Conservation (phyloP, 1,140 invertebrate genomes). For the Elymnias hypermnestra region DNA sequence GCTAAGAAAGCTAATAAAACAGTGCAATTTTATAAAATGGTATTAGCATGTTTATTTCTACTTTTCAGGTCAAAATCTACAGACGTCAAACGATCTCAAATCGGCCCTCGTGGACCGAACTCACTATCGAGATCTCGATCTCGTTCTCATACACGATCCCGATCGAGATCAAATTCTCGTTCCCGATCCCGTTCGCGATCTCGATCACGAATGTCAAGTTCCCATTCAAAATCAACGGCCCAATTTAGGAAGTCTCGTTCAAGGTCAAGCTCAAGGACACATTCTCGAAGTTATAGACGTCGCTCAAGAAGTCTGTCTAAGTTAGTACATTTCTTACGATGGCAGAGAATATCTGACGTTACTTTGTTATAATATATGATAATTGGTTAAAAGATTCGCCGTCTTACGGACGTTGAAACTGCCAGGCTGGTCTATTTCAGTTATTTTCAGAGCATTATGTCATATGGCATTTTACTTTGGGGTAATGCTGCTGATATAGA, state of each 20-base stretch:
- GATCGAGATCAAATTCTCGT: conserved; percentile 18
- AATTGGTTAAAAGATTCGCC: no score
- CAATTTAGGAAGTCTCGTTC: conserved; percentile 18
- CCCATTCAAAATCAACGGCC: conserved; percentile 34
- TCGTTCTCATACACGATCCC: conserved; percentile 8
- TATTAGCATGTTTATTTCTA: no score
- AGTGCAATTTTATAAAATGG: background rate
- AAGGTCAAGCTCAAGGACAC: conserved; percentile 18
- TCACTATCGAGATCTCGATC: conserved; percentile 17
- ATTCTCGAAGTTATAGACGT: conserved; percentile 24
- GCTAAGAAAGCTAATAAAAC: no score
- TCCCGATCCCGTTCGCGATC: conserved; percentile 20
- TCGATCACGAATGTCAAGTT: conserved; percentile 22
- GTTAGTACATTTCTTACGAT: conserved; percentile 52
- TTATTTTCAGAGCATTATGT: no score
- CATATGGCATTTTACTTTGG: no score
- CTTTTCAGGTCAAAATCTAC: conserved; percentile 17
- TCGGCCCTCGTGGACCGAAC: conserved; percentile 23
- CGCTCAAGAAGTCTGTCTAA: conserved; percentile 48
- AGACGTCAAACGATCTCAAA: conserved; percentile 12
- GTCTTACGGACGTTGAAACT: no score
- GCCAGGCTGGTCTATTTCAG: no score
- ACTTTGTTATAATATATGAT: no score
- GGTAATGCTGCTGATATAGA: no score
- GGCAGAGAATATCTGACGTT: no score